Evolutionary conservation across 1,140 invertebrate species (phyloP), one percentile per base, ranked within the genome.

Genomic region (Drosophila triauraria): DNA sequence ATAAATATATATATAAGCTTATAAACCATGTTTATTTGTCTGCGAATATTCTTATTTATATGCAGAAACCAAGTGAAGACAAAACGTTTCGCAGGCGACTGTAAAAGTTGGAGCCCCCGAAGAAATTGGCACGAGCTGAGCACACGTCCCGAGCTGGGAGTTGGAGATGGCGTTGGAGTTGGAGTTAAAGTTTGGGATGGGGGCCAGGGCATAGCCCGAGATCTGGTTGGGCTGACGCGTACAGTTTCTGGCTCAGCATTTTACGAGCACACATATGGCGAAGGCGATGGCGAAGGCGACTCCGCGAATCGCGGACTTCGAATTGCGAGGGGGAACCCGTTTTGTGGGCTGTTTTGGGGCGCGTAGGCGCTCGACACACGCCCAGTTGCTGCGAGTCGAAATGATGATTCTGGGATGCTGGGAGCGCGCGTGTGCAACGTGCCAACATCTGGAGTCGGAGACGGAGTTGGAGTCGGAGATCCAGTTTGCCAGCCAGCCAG

Each of bases 51-150:
- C 77, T 70, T 79, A 83, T 86, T 85, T 85, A 71, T 78, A 82
- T 82, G 79, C 81, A 77, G 61, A 85, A 71, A 50, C 43, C 80
- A 86, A 75, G 54, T 57, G 61, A 77, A 78, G 75, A 78, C 78
- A 87, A 78, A 81, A 87, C 78, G 82, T 63, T 64, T 85, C 78
- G 69, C 80, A 70, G 57, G 68, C 80, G 82, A 79, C 75, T 75
- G 75, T 51, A 67, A 83, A 83, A 83, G 68, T 64, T 67, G 54
- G 57, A 58, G 46, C 30, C 62, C 56, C 69, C 78, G 57, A 78
- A 87, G 84, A 90, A 72, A 88, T 90, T 90, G 85, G 85, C 85
- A 90, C 85, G 85, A 90, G 85, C 85, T 78, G 78, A 57, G 85
- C 85, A 90, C 85, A 90, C 85, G 84, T 86, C 84, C 57, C 48